Conservation (phyloP, 2,888 invertebrate genomes). For the Sinohyriopsis cumingii region DNA sequence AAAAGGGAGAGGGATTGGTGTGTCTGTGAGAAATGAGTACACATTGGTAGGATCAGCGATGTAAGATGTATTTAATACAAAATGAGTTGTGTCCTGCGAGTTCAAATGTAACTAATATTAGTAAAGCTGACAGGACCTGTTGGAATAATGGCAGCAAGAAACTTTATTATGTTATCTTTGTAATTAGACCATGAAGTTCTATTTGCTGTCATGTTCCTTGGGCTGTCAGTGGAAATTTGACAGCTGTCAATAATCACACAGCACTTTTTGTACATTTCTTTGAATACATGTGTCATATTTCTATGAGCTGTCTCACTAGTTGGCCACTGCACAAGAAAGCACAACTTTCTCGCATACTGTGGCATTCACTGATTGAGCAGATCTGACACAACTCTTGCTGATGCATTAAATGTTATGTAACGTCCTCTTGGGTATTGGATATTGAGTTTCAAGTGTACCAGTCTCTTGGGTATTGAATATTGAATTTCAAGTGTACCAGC, state of each 20-base stretch:
- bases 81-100: too few relatives aligned
- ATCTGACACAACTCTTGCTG: slow-evolving; percentile 13
- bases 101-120: too few relatives aligned
- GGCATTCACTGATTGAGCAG: slow-evolving; percentile 16
- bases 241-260: slow-evolving; percentile 27
- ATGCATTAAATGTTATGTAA: slow-evolving; percentile 8
- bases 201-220: slow-evolving; percentile 20
- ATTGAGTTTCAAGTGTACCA: slow-evolving; percentile 25
- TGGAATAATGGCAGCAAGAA: slow-evolving; percentile 20
- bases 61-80: too few relatives aligned
- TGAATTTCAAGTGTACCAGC: slow-evolving; percentile 22
- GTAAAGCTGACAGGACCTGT: slow-evolving; percentile 18
- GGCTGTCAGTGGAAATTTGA: slow-evolving; percentile 23
- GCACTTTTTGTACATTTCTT: slow-evolving; percentile 7
- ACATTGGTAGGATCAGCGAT: too few relatives aligned
- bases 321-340: slow-evolving; percentile 28
- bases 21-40: too few relatives aligned
- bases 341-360: slow-evolving; percentile 8
- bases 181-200: slow-evolving; percentile 28
- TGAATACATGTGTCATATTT: slow-evolving; percentile 18
- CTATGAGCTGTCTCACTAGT: slow-evolving; percentile 15
- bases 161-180: slow-evolving; percentile 25
- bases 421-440: not conserved
- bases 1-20: too few relatives aligned
- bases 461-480: slow-evolving; percentile 13